Evolutionary conservation across 2,888 invertebrate species (phyloP).

Genomic region (Philhelius pedissequus): DNA sequence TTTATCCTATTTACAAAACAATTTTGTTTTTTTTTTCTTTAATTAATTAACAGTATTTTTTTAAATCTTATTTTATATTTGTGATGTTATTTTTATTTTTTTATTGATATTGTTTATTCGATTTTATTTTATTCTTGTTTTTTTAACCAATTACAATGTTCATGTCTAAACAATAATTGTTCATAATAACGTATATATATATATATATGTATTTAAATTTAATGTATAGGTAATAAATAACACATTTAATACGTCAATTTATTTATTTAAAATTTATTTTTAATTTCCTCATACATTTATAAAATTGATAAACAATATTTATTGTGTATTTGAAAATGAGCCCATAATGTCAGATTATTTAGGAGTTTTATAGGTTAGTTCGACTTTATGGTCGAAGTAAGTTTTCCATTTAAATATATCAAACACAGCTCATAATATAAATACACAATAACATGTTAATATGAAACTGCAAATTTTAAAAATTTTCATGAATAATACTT

Average conservation of each 20-base stretch:
- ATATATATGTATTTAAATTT: slow-evolving; percentile 42
- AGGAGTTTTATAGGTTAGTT: background rate
- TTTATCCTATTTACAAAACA: slow-evolving; percentile 60
- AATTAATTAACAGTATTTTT: slow-evolving; percentile 31
- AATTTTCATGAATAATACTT: slow-evolving; percentile 53
- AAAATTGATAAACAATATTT: slow-evolving; percentile 12
- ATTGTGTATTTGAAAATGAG: slow-evolving; percentile 22
- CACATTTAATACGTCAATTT: slow-evolving; percentile 64
- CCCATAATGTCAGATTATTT: background rate
- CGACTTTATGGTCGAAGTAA: background rate
- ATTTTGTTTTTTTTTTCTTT: slow-evolving; percentile 21
- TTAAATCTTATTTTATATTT: slow-evolving; percentile 40
- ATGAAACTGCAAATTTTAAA: slow-evolving; percentile 30
- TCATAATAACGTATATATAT: slow-evolving; percentile 50
- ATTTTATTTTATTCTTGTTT: slow-evolving; percentile 23
- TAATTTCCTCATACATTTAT: slow-evolving; percentile 16
- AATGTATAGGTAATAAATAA: slow-evolving; percentile 53
- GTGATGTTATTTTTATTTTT: slow-evolving; percentile 42
- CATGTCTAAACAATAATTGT: slow-evolving; percentile 37
- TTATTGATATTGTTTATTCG: slow-evolving; percentile 33
- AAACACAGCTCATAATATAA: background rate
- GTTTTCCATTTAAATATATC: background rate
- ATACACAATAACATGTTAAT: slow-evolving; percentile 21
- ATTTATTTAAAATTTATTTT: slow-evolving; percentile 29
- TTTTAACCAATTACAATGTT: slow-evolving; percentile 32